Percentiles rank a stretch among this genome's conserved stretches.
Conservation (phyloP, 2,797 vertebrate species). For the Microchirus variegatus region DNA sequence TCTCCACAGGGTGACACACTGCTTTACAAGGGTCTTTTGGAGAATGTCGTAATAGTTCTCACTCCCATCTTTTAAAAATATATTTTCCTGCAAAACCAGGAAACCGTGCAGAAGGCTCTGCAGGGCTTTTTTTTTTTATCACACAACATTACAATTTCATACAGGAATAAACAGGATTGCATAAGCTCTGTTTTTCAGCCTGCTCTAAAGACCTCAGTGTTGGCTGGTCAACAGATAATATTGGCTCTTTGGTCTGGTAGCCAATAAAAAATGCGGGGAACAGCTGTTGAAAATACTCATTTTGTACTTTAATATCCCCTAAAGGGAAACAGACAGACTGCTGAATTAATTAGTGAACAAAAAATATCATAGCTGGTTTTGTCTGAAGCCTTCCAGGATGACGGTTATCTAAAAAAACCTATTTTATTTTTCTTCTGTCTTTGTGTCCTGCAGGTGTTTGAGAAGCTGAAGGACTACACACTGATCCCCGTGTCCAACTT, state of each 20-base stretch:
- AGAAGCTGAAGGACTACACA: constrained; percentile 95
- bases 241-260: not conserved
- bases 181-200: constrained; percentile 18
- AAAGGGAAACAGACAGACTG: too few relatives aligned
- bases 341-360: too few relatives aligned
- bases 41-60: constrained; percentile 76
- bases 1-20: constrained; percentile 76
- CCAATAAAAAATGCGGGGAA: not conserved
- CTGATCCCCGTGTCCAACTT: constrained; percentile 89
- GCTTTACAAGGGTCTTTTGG: constrained; percentile 76
- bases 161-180: constrained; percentile 48
- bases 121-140: constrained; percentile 46
- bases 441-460: constrained; percentile 85
- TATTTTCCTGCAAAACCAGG: constrained; percentile 51
- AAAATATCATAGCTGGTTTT: too few relatives aligned
- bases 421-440: constrained; percentile 2
- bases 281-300: not conserved
- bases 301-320: not conserved
- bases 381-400: too few relatives aligned
- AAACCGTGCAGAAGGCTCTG: constrained; percentile 37
- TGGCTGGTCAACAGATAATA: not conserved
- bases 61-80: constrained; percentile 45
- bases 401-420: too few relatives aligned
- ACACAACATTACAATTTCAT: constrained; percentile 29
- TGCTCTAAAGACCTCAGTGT: not conserved